Evolutionary conservation across 2,797 vertebrate species (phyloP).

Genomic region (Danio tinwini): DNA sequence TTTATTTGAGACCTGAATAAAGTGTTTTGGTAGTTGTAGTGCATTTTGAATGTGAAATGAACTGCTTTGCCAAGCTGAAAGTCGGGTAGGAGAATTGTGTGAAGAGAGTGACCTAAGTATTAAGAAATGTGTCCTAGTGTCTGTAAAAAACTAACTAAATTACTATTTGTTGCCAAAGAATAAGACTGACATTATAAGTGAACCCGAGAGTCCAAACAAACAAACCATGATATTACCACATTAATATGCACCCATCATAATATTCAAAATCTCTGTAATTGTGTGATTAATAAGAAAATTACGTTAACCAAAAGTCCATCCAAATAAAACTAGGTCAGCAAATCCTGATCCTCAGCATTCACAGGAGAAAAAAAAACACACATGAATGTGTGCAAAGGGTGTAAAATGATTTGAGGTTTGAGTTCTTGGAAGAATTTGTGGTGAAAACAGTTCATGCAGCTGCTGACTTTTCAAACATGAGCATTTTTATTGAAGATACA

Average conservation of each 20-base stretch:
- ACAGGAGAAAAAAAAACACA: neutral
- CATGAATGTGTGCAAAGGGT: neutral
- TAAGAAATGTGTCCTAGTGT: too few relatives aligned
- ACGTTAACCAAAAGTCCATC: neutral
- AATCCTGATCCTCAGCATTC: neutral
- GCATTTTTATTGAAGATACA: neutral
- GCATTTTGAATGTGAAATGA: too few relatives aligned
- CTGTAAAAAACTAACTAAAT: too few relatives aligned
- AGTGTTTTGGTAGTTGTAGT: too few relatives aligned
- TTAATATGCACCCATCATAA: neutral
- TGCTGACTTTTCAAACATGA: conserved; percentile 23
- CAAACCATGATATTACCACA: neutral
- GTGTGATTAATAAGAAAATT: neutral
- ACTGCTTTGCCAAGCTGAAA: too few relatives aligned
- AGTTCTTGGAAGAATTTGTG: conserved; percentile 17
- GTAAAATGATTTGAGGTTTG: conserved; percentile 20
- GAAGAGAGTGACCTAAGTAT: too few relatives aligned
- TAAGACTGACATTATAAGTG: neutral
- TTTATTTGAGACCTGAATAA: too few relatives aligned
- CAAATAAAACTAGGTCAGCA: conserved; percentile 18
- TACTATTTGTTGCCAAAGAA: neutral
- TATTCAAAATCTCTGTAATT: neutral
- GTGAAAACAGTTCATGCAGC: neutral
- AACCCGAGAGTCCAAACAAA: neutral
- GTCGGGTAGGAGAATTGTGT: too few relatives aligned